Base-by-base conservation (phyloP, 2,888 invertebrate genomes). In the Parnassius apollo region DNA sequence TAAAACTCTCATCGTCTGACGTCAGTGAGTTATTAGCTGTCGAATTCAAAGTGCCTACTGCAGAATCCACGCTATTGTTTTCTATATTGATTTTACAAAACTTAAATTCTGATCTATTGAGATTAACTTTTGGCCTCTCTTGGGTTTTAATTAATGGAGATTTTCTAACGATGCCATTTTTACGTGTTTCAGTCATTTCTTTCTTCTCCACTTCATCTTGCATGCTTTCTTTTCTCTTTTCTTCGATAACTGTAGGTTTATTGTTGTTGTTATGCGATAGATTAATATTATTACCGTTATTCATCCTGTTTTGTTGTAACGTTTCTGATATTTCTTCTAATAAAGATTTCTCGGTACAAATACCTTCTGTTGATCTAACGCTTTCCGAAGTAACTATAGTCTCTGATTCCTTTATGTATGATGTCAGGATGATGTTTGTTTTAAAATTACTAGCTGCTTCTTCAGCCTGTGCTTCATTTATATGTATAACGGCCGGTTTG, bases 281-380 rank as follows among this genome's bases (percentile, higher is more conserved):
- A 71, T 85, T 83, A 12, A 91, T 74, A 60, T 93, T 93, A 42
- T 73, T 75, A 9, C 79, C 79, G 63, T 79, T 85, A n/a, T 69
- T 66, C 68, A 94, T 93, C 75, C 94, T 92, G 68, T 94, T 93
- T 71, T 94, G 94, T 77, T 95, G 94, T 66, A 95, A 85, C 1
- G 95, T 95, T 80, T 95, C 95, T 0, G 94, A 94, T 75, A 95
- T 95, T 86, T 95, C 95, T 78, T 95, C 95, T 9, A 95, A 80
- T 65, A 95, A 81, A 0, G 95, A 94, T 75, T 95, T 95, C 74
- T 95, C 95, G 74, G 93, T 88, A 71, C 86, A 89, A 71, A 87
- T 84, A 56, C 78, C 83, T 68, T 79, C 80, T 59, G 81, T 76
- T 46, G 81, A 74, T 69, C 78, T 82, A 63, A 81, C 78, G 65